phyloP scores from a whole-genome alignment of 2,797 vertebrate species.

The Phataginus tricuspis region DNA sequence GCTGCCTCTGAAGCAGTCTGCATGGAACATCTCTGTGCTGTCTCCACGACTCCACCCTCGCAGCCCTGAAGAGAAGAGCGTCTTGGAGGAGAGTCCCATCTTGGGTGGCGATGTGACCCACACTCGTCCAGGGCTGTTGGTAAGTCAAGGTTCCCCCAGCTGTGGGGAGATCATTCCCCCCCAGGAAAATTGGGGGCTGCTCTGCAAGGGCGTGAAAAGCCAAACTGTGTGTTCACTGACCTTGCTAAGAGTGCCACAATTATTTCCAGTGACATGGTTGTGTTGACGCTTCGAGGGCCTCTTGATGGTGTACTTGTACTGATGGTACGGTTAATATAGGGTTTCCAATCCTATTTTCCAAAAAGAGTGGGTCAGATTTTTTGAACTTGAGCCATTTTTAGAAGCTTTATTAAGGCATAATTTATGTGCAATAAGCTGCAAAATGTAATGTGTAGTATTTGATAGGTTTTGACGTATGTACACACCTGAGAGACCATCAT shows the following conservation, averaged over 20 bases:
- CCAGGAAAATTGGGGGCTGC: neutral
- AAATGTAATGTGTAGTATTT: neutral
- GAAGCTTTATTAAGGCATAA: neutral
- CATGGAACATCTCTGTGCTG: no score
- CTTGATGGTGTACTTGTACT: neutral
- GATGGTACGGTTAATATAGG: neutral
- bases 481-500: neutral
- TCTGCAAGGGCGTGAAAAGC: neutral
- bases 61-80: neutral
- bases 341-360: neutral
- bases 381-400: neutral
- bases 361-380: neutral
- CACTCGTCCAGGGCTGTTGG: neutral
- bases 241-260: neutral
- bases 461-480: neutral
- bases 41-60: neutral
- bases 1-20: no score
- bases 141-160: neutral
- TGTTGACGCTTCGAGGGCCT: neutral
- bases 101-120: no score
- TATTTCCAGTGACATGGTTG: neutral
- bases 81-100: neutral
- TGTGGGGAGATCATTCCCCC: neutral
- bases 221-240: no score
- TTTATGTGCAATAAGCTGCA: neutral